Evolutionary conservation across 1,140 invertebrate species (phyloP), one percentile per base, ranked within the genome.

Genomic region (Zaprionus camerounensis): DNA sequence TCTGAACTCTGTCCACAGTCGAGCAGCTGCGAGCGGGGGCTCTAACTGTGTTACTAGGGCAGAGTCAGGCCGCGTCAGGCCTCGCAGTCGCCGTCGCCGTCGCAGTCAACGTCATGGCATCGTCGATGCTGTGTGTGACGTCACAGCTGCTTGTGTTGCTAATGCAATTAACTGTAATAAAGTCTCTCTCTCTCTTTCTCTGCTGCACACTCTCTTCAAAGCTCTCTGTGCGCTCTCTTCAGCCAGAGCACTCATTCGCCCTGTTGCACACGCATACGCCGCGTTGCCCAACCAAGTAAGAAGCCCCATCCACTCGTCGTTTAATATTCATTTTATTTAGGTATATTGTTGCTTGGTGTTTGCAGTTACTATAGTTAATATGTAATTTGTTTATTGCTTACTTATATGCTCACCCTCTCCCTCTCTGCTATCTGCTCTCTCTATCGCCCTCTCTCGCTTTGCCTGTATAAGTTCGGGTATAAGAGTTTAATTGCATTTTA

Each of bases 191-290:
- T 38, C n/a, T 17, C 36, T 59, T 22, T 17, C 38, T 36, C 6
- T 26, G 1, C 28, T 5, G 15, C n/a, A 7, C 26, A 17, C 22
- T 64, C 64, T 66, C 64, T 66, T 69, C 20, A 61, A 61, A 69
- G 66, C 66, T 68, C 26, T 38, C 34, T 17, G 15, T 44, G 53
- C 34, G 20, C 59, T 34, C 81, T 88, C 74, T 84, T 78, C 66
- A 20, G 15, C 34, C 70, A 34, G 9, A 70, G 69, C 55, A 44
- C 12, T 28, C 64, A 66, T 20, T 71, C 71, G 84, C 81, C 84
- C 78, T 88, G 84, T 88, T 87, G 84, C 85, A 81, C 71, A 81
- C 28, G 71, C 81, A 82, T 83, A 44, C 81, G 76, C 76, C 56
- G 28, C 66, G 66, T 64, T 61, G 12, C 36, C 26, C 58, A 86